These are phyloP conservation scores for Sebastiscus albofasciatus DNA, from an alignment of 2,797 vertebrate genomes.

Conservation along the genomic window DNA sequence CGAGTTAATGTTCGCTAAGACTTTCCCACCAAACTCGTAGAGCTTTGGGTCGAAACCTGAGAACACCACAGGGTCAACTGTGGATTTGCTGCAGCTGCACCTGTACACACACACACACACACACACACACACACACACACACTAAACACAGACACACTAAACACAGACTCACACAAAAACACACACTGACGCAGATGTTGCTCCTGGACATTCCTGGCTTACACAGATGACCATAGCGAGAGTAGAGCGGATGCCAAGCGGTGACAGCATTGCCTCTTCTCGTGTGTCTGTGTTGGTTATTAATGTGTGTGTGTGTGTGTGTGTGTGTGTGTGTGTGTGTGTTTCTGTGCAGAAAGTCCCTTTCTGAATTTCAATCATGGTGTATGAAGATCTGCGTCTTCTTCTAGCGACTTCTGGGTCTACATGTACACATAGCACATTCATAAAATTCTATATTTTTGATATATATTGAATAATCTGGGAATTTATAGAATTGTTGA, in stretches of 20 bases:
- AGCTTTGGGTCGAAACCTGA: constrained; percentile 52
- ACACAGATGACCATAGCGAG: constrained; percentile 31
- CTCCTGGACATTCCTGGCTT: constrained; percentile 49
- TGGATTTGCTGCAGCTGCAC: constrained; percentile 63
- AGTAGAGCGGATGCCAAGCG: constrained; percentile 15
- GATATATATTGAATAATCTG: not conserved
- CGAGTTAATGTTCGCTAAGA: constrained; percentile 39
- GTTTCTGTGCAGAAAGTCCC: constrained; percentile 21
- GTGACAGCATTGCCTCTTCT: constrained; percentile 30
- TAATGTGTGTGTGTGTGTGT: not conserved
- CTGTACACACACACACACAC: constrained; percentile 44
- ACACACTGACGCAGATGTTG: constrained; percentile 38
- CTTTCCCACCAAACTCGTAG: constrained; percentile 61
- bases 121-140: not conserved
- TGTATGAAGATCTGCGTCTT: not conserved
- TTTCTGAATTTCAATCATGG: not conserved
- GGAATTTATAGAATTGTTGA: not conserved
- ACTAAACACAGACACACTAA: not conserved
- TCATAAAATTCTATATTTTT: not conserved
- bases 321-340: not conserved
- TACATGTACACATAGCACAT: not conserved
- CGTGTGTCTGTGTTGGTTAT: constrained; percentile 3
- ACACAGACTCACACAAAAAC: not conserved
- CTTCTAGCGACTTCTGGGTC: not conserved
- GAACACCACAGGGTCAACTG: constrained; percentile 51